These are phyloP conservation scores for Epinephelus cyanopodus DNA, from an alignment of 2,113 vertebrate species.

Conservation along the genomic window DNA sequence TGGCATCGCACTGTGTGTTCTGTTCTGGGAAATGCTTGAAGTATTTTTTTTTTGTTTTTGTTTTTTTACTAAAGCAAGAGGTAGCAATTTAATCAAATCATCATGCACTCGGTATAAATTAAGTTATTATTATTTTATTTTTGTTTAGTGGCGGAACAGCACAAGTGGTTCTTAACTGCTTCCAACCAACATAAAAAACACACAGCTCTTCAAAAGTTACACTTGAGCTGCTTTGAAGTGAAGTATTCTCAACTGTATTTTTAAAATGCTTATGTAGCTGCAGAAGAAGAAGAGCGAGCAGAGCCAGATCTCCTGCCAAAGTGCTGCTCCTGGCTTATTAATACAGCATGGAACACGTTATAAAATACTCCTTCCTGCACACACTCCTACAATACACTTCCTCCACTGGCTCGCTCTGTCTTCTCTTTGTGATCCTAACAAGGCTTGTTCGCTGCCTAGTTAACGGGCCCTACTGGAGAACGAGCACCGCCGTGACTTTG, in stretches of 20 bases:
- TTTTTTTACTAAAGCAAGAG: background rate
- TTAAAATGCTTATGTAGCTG: slow-evolving; percentile 16
- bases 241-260: background rate
- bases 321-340: slow-evolving; percentile 25
- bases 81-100: background rate
- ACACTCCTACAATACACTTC: background rate
- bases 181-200: background rate
- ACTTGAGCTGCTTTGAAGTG: background rate
- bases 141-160: slow-evolving; percentile 1
- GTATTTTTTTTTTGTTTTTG: slow-evolving; percentile 3
- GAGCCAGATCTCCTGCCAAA: slow-evolving; percentile 23
- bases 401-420: background rate
- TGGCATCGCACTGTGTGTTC: background rate
- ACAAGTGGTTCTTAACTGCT: background rate
- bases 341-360: slow-evolving; percentile 27
- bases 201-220: no score
- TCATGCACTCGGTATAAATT: background rate
- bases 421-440: slow-evolving; percentile 40
- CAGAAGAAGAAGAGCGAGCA: background rate
- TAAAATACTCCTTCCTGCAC: slow-evolving; percentile 12
- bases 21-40: background rate
- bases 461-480: slow-evolving; percentile 33
- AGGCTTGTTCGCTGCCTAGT: slow-evolving; percentile 41
- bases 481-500: background rate
- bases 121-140: slow-evolving; percentile 3